Evolutionary conservation across 2,888 invertebrate genomes (phyloP).

Genomic region (Schizaphis graminum): DNA sequence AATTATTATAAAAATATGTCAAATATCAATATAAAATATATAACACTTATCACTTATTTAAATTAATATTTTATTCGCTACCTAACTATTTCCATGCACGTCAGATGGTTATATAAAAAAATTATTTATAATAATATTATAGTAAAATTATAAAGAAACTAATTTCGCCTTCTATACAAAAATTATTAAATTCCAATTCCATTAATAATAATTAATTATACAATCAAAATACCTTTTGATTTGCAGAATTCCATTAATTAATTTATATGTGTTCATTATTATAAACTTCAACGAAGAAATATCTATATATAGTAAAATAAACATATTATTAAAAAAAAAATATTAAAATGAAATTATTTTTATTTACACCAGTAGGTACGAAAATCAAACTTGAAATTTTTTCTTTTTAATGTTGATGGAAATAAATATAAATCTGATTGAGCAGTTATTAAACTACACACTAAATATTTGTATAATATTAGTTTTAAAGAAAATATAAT

Average conservation of each 20-base stretch:
- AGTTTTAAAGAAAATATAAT: no score
- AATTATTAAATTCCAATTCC: not conserved
- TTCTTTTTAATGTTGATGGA: no score
- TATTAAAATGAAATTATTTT: not conserved
- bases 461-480: no score
- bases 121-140: no score
- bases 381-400: not conserved
- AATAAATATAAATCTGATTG: no score
- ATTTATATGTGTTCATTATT: not conserved
- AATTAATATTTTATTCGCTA: no score
- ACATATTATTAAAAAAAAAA: not conserved
- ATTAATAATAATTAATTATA: constrained; percentile 5
- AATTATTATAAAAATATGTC: no score
- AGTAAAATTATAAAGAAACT: not conserved
- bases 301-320: not conserved
- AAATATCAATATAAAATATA: no score
- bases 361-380: not conserved
- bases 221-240: not conserved
- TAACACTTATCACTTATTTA: no score
- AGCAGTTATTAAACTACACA: no score
- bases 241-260: not conserved
- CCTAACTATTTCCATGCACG: no score
- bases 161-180: not conserved
- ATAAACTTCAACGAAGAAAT: not conserved
- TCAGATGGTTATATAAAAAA: no score